Conservation (phyloP, 2,888 invertebrate species). For the Sinhomidia bicolor region DNA sequence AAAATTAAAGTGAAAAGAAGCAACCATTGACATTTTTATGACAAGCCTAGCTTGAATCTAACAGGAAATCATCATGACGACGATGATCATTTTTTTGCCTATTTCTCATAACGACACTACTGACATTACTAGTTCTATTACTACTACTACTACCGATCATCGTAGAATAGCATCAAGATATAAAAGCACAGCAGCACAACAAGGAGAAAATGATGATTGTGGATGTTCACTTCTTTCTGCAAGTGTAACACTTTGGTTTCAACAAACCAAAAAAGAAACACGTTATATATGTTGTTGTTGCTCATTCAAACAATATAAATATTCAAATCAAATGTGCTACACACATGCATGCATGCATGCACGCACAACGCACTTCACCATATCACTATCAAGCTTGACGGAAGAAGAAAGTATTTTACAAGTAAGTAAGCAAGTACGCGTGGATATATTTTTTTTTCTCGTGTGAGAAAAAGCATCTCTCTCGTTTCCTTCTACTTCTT, state of each 20-base stretch:
- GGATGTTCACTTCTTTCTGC: not conserved
- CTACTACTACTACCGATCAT: not conserved
- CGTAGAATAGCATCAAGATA: no score
- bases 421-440: not conserved
- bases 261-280: not conserved
- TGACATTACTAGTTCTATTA: not conserved
- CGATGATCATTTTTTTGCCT: conserved; percentile 30
- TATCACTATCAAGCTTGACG: not conserved
- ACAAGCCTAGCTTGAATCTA: conserved; percentile 71
- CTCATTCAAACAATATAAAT: not conserved
- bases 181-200: no score
- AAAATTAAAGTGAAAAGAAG: conserved; percentile 60
- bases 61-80: conserved; percentile 61
- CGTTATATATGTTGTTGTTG: not conserved
- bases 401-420: not conserved
- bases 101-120: conserved; percentile 40
- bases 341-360: not conserved
- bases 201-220: conserved; percentile 8
- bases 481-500: not conserved
- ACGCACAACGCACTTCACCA: not conserved
- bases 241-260: conserved; percentile 19
- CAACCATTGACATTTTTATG: conserved; percentile 77
- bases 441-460: conserved; percentile 19
- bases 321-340: conserved; percentile 5
- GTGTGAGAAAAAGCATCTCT: not conserved